Evolutionary conservation across 2,113 vertebrate genomes (phyloP).

Genomic region (zebrafish (Danio rerio)): DNA sequence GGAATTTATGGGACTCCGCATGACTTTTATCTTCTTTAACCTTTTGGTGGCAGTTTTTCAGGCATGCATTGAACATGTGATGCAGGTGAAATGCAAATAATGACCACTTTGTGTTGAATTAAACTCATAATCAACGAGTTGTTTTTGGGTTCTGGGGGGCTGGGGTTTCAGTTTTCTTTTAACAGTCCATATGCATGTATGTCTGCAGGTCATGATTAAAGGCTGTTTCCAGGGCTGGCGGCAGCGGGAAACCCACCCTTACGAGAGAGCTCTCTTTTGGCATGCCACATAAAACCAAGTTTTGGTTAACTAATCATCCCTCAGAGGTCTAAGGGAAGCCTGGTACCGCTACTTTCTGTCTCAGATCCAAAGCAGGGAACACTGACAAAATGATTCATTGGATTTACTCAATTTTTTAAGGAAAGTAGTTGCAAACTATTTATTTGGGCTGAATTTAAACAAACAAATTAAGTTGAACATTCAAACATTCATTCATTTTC

Average conservation of each 20-base stretch:
- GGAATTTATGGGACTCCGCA: conserved; percentile 41
- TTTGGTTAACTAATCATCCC: conserved; percentile 41
- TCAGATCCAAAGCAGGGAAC: conserved; percentile 49
- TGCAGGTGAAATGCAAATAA: not conserved
- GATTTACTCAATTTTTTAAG: too few species aligned
- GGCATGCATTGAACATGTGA: not conserved
- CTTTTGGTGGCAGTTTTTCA: not conserved
- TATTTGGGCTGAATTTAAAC: too few species aligned
- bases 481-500: too few species aligned
- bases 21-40: conserved; percentile 1
- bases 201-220: conserved; percentile 53
- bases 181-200: conserved; percentile 29
- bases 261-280: conserved; percentile 1
- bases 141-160: conserved; percentile 19
- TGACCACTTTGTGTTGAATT: not conserved
- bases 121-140: not conserved
- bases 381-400: not conserved
- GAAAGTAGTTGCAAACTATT: too few species aligned
- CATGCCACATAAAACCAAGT: conserved; percentile 55
- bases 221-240: conserved; percentile 40
- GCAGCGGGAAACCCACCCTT: conserved; percentile 44
- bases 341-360: conserved; percentile 20
- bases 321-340: conserved; percentile 1
- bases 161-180: conserved; percentile 37
- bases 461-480: too few species aligned